Percentiles rank a stretch among this genome's conserved stretches.
These are phyloP conservation scores for Syngnathus floridae DNA, from an alignment of 2,113 vertebrate species.

Conservation along the genomic window DNA sequence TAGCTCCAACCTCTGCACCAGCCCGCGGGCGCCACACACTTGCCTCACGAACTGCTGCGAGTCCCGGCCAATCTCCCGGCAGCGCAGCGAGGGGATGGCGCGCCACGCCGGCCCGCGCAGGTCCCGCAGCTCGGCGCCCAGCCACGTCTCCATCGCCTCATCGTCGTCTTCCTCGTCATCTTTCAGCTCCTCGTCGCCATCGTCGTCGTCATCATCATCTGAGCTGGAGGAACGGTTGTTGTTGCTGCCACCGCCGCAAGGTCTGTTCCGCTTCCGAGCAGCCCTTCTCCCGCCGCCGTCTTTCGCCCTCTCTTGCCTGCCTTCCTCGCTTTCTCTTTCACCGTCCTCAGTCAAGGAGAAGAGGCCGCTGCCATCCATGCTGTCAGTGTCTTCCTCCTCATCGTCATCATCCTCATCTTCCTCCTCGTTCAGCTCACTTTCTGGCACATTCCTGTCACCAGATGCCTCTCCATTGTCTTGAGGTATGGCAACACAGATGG, in stretches of 20 bases:
- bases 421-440: conserved; percentile 32
- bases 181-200: conserved; percentile 53
- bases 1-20: conserved; percentile 86
- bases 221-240: conserved; percentile 73
- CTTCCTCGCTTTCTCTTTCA: conserved; percentile 62
- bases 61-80: conserved; percentile 76
- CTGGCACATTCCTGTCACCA: conserved; percentile 49
- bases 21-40: conserved; percentile 83
- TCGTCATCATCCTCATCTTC: conserved; percentile 75
- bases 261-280: conserved; percentile 68
- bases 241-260: conserved; percentile 39
- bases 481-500: conserved; percentile 34
- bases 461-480: conserved; percentile 50
- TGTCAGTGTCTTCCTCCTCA: conserved; percentile 88
- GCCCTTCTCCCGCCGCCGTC: conserved; percentile 43
- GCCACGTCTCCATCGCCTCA: conserved; percentile 85
- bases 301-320: conserved; percentile 45
- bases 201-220: conserved; percentile 66
- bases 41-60: conserved; percentile 78
- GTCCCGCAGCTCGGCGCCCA: conserved; percentile 79
- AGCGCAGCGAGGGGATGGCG: conserved; percentile 78
- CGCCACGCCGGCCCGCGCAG: conserved; percentile 77
- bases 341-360: conserved; percentile 85
- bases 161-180: conserved; percentile 68
- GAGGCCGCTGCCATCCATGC: conserved; percentile 88